Percentiles rank a stretch among this genome's conserved stretches.
Conservation (phyloP, 2,888 invertebrate species). For the Coelopa pilipes region DNA sequence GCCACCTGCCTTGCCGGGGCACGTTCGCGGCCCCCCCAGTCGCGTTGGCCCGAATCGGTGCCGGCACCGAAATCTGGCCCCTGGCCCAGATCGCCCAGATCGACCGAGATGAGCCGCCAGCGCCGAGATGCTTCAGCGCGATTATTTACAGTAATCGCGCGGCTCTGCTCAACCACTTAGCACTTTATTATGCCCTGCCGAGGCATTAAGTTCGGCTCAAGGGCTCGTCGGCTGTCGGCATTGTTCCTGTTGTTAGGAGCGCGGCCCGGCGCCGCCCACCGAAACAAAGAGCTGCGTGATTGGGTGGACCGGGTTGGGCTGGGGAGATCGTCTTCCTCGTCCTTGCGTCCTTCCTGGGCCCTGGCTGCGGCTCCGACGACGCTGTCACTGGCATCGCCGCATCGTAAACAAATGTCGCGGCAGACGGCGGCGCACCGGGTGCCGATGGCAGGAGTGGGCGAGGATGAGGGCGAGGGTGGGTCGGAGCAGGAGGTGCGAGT, state of each 20-base stretch:
- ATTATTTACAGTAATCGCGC: slow-evolving; percentile 23
- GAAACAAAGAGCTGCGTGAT: slow-evolving; percentile 3
- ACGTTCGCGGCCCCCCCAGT: no score
- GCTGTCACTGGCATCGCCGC: background rate
- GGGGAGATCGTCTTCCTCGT: background rate
- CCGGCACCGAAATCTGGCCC: background rate
- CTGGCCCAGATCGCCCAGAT: background rate
- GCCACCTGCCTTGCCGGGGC: no score
- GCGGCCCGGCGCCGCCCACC: background rate
- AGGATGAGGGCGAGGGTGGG: background rate
- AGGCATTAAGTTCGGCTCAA: slow-evolving; percentile 16
- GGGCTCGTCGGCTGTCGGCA: slow-evolving; percentile 23
- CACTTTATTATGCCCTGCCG: slow-evolving; percentile 25
- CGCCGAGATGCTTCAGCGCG: background rate
- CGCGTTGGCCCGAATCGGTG: no score
- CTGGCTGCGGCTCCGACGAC: background rate
- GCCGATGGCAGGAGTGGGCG: background rate
- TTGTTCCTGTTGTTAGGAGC: background rate
- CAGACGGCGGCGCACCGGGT: background rate
- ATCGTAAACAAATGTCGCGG: background rate
- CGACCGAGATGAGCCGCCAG: slow-evolving; percentile 7
- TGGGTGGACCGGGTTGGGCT: no score
- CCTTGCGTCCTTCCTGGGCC: background rate
- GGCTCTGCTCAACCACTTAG: slow-evolving; percentile 21
- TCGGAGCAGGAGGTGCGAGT: no score